Conservation (phyloP, 1,140 invertebrate species). For the Drosophila parabipectinata region DNA sequence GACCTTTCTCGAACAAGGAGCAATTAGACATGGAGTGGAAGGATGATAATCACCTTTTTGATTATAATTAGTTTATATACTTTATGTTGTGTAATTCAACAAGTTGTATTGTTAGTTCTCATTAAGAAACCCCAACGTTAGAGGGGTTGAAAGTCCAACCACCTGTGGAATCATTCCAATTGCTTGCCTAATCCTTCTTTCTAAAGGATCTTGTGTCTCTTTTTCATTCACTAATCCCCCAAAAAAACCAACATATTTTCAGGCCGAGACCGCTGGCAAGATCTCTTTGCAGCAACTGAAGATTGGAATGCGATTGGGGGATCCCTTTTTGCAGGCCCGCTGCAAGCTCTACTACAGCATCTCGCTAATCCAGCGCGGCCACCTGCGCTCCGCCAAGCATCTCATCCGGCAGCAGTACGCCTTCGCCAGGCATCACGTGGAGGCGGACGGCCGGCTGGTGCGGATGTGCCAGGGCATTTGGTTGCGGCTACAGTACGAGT, state of each 20-base stretch:
- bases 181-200: background rate
- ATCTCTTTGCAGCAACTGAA: slow-evolving; percentile 93
- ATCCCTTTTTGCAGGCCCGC: slow-evolving; percentile 90
- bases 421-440: slow-evolving; percentile 84
- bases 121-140: no score
- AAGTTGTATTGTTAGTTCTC: no score
- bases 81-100: no score
- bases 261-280: slow-evolving; percentile 94
- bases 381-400: slow-evolving; percentile 87
- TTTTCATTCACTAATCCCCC: background rate
- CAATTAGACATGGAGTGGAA: no score
- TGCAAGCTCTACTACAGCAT: slow-evolving; percentile 94
- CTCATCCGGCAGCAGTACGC: slow-evolving; percentile 88
- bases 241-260: slow-evolving; percentile 35
- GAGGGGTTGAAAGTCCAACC: background rate
- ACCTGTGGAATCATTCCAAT: background rate
- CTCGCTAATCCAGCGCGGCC: slow-evolving; percentile 92
- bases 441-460: slow-evolving; percentile 87
- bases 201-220: background rate
- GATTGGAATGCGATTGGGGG: slow-evolving; percentile 91
- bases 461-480: slow-evolving; percentile 94
- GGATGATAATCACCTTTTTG: no score
- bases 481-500: slow-evolving; percentile 90
- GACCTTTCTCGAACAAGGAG: background rate
- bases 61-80: no score